phyloP scores from a whole-genome alignment of 2,888 invertebrate species.

The Microdon myrmicae region DNA sequence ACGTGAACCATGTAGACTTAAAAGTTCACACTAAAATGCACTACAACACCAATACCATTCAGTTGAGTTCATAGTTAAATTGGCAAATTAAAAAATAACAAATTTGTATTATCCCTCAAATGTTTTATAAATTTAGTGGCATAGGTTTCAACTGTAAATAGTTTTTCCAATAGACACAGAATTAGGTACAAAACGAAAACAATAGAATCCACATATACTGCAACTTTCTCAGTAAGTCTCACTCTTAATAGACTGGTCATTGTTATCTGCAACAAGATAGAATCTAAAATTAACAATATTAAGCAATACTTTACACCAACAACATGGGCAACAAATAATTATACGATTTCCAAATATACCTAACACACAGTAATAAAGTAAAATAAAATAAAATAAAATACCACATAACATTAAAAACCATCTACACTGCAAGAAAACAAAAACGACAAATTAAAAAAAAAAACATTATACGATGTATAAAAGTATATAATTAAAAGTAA shows the following conservation, averaged over 20 bases:
- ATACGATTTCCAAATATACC: conserved; percentile 40
- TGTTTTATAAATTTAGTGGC: conserved; percentile 22
- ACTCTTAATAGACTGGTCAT: conserved; percentile 45
- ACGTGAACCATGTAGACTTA: too few species aligned
- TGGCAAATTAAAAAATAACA: conserved; percentile 6
- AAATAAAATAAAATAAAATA: conserved; percentile 9
- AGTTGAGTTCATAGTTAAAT: too few species aligned
- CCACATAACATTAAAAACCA: too few species aligned
- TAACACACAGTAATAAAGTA: conserved; percentile 39
- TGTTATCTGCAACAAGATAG: conserved; percentile 21
- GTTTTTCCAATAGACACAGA: conserved; percentile 28
- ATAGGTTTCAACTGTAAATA: conserved; percentile 51
- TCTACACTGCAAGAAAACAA: conserved; percentile 29
- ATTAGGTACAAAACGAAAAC: conserved; percentile 39
- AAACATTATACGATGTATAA: conserved; percentile 18
- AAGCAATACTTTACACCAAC: too few species aligned
- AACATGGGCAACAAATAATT: conserved; percentile 20
- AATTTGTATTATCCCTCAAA: conserved; percentile 12
- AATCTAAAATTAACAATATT: conserved; percentile 13
- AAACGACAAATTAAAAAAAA: conserved; percentile 15
- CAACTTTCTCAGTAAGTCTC: conserved; percentile 26
- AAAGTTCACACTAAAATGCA: too few species aligned
- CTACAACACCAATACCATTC: too few species aligned
- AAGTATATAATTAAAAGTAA: conserved; percentile 23
- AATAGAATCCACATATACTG: conserved; percentile 10